Conservation (phyloP, 2,113 vertebrate species). For the Poecilia latipinna region DNA sequence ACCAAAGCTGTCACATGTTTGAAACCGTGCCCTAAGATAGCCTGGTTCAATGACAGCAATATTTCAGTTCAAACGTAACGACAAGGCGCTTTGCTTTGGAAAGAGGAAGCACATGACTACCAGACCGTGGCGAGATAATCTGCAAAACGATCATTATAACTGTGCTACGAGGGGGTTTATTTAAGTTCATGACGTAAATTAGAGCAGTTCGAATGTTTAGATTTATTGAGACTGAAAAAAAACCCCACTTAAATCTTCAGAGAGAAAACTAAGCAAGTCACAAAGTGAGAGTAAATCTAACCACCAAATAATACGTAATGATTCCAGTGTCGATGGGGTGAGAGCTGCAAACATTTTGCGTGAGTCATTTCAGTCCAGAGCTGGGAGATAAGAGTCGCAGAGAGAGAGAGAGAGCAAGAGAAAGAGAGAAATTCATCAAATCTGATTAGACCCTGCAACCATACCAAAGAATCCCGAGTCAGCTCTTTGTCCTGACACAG, state of each 20-base stretch:
- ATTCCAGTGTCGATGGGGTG: too few species aligned
- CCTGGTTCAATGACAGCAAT: background rate
- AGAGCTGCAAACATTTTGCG: background rate
- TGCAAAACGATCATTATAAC: background rate
- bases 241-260: too few species aligned
- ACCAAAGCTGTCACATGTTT: background rate
- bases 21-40: background rate
- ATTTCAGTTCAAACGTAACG: background rate
- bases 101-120: background rate
- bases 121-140: background rate
- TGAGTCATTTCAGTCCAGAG: background rate
- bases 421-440: conserved; percentile 33
- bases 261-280: too few species aligned
- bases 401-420: conserved; percentile 11
- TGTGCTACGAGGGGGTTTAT: background rate
- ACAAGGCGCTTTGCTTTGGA: too few species aligned
- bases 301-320: background rate
- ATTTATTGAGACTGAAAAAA: background rate
- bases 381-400: background rate
- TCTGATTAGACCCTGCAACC: conserved; percentile 38
- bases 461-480: conserved; percentile 10
- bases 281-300: background rate
- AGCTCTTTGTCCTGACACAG: background rate
- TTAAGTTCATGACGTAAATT: background rate
- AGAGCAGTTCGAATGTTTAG: background rate